phyloP scores from a whole-genome alignment of 2,888 invertebrate genomes.

The Luperina nickerlii region DNA sequence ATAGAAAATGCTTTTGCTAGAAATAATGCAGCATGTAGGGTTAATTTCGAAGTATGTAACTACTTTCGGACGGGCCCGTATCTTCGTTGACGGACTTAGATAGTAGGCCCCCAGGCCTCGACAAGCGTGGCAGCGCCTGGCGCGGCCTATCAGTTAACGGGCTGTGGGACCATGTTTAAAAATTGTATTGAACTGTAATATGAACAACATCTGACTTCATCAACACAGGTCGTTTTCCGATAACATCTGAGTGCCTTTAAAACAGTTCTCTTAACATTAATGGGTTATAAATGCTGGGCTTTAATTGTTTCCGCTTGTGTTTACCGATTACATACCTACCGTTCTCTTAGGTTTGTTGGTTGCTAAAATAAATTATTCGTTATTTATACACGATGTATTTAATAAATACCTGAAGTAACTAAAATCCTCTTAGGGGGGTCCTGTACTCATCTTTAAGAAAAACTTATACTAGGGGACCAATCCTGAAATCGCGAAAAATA shows the following conservation, averaged over 20 bases:
- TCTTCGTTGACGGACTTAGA: too few relatives aligned
- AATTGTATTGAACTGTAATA: not conserved
- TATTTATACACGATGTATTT: not conserved
- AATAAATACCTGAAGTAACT: not conserved
- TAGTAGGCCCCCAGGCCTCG: too few relatives aligned
- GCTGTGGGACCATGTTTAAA: too few relatives aligned
- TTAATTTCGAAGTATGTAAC: too few relatives aligned
- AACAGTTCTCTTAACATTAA: not conserved
- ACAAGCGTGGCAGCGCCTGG: too few relatives aligned
- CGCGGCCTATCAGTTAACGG: too few relatives aligned
- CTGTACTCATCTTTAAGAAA: not conserved
- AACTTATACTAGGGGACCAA: not conserved
- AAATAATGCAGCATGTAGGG: not conserved
- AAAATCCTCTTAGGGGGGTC: not conserved
- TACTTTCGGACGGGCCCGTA: too few relatives aligned
- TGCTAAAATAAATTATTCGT: not conserved
- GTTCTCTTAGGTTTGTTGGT: not conserved
- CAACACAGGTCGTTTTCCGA: not conserved
- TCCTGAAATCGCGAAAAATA: not conserved
- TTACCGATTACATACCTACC: not conserved
- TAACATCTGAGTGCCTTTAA: not conserved
- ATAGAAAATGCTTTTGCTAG: not conserved
- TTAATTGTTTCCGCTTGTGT: conserved; percentile 13
- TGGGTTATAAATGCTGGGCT: conserved; percentile 14
- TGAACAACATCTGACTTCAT: not conserved